These are phyloP conservation scores for Paedocypris sp. DNA, from an alignment of 2,113 vertebrate species.

Conservation along the genomic window DNA sequence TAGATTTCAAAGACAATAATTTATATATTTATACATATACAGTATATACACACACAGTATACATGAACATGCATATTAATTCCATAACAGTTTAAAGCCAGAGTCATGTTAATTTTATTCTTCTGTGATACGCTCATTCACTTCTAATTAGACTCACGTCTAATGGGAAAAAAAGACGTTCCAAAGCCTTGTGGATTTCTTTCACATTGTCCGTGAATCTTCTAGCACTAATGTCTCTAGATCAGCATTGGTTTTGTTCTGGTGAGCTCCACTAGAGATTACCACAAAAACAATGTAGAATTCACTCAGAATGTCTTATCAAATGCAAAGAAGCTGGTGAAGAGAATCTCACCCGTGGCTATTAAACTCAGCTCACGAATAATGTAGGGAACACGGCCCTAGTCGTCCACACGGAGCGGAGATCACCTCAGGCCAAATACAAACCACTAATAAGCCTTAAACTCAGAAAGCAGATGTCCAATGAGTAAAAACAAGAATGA, in stretches of 20 bases:
- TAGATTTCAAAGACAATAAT: too few relatives aligned
- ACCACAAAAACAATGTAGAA: constrained; percentile 1
- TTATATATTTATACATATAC: too few relatives aligned
- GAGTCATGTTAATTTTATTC: too few relatives aligned
- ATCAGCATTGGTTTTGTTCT: neutral
- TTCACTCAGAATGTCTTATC: neutral
- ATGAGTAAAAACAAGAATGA: too few relatives aligned
- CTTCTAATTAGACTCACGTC: neutral
- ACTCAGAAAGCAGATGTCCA: too few relatives aligned
- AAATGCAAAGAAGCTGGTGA: neutral
- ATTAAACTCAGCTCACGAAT: constrained; percentile 11
- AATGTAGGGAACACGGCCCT: neutral
- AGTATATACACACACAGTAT: too few relatives aligned
- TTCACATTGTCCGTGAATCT: neutral
- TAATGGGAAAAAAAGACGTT: neutral
- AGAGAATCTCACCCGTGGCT: neutral
- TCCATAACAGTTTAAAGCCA: too few relatives aligned
- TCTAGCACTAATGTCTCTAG: constrained; percentile 10
- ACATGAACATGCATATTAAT: too few relatives aligned
- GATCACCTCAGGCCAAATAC: neutral
- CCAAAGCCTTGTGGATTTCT: constrained; percentile 3
- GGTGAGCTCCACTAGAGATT: neutral
- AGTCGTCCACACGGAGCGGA: neutral
- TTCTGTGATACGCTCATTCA: too few relatives aligned
- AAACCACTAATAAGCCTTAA: too few relatives aligned